Conservation (phyloP, 2,113 vertebrate species). For the Sclerurus mexicanus region DNA sequence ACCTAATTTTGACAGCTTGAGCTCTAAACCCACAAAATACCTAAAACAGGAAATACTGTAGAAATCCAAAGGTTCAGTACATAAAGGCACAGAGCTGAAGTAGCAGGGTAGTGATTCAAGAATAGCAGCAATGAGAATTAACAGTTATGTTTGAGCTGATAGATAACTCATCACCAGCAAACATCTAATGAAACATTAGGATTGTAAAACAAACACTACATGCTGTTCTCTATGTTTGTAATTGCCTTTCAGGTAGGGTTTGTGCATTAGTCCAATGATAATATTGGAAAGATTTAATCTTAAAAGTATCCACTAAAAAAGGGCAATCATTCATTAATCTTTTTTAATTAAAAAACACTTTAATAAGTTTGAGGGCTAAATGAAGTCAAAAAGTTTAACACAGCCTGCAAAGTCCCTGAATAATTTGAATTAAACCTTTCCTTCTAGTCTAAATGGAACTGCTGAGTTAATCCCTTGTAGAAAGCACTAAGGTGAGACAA, state of each 20-base stretch:
- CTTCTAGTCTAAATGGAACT: background rate
- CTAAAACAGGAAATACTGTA: background rate
- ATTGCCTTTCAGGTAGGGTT: background rate
- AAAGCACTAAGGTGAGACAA: background rate
- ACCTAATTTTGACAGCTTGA: background rate
- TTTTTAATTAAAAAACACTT: background rate
- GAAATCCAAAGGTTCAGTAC: background rate
- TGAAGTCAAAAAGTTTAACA: background rate
- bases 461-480: background rate
- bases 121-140: background rate
- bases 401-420: background rate
- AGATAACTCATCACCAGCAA: slow-evolving; percentile 38
- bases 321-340: background rate
- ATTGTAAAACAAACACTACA: background rate
- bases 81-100: background rate
- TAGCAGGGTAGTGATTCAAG: background rate
- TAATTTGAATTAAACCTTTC: slow-evolving; percentile 9
- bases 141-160: slow-evolving; percentile 6
- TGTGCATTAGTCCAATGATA: background rate
- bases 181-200: slow-evolving; percentile 14
- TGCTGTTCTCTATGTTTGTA: background rate
- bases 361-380: background rate
- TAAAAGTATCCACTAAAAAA: background rate
- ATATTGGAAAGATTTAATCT: background rate
- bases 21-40: background rate